phyloP scores from a whole-genome alignment of 1,140 invertebrate genomes.

The Drosophila obscura region DNA sequence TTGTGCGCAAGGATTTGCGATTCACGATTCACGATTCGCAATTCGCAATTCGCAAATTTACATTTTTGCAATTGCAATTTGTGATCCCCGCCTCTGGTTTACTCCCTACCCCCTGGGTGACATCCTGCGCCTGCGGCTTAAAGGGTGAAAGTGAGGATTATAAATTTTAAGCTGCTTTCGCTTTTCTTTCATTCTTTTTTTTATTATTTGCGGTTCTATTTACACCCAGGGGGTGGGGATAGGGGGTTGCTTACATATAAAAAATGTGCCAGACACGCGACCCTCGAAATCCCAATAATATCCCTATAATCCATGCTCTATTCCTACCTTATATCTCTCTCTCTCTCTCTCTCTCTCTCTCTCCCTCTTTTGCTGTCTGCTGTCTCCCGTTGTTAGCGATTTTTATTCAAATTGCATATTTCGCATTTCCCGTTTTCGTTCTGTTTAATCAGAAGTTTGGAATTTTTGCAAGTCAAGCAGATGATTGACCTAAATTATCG shows the following conservation, averaged over 20 bases:
- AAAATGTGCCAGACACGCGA: conserved; percentile 77
- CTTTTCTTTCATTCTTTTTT: conserved; percentile 61
- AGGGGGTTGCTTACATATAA: conserved; percentile 49
- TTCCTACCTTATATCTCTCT: conserved; percentile 34
- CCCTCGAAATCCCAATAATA: conserved; percentile 67
- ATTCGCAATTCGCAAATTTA: conserved; percentile 41
- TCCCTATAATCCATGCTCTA: conserved; percentile 56
- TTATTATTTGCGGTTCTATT: conserved; percentile 76
- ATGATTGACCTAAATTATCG: conserved; percentile 67
- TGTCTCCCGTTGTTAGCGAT: conserved; percentile 53
- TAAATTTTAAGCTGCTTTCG: conserved; percentile 81
- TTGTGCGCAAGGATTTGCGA: conserved; percentile 12
- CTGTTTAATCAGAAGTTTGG: conserved; percentile 58
- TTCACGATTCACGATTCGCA: too few species aligned
- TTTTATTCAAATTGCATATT: conserved; percentile 65
- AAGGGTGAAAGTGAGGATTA: conserved; percentile 79
- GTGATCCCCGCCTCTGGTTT: conserved; percentile 6
- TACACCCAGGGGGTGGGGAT: conserved; percentile 31
- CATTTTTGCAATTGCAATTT: conserved; percentile 47
- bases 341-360: conserved; percentile 25
- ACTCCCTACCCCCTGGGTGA: conserved; percentile 1
- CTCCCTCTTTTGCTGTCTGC: conserved; percentile 33
- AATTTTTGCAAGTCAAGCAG: conserved; percentile 70
- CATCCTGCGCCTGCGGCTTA: conserved; percentile 46
- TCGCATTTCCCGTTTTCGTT: conserved; percentile 5